Base-by-base conservation (phyloP, 2,797 vertebrate genomes). In the Odontamblyopus lacepedii region DNA sequence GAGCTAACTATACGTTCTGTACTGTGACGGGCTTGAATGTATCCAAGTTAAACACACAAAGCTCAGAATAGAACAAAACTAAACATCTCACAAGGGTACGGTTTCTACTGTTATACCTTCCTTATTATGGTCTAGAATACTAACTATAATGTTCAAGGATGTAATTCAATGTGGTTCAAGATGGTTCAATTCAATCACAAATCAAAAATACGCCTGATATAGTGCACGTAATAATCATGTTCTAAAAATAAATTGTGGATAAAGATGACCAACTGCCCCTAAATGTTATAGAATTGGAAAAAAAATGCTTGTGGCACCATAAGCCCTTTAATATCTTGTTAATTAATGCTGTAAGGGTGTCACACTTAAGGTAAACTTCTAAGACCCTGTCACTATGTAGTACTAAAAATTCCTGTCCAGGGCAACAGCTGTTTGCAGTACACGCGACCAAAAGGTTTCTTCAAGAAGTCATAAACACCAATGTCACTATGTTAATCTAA, bases 401-500 rank as follows among this genome's bases (percentile, higher is more conserved):
- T 72, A 32, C 50, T 63, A 57, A 64, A 3, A 75, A 78, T 83
- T 80, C 70, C 48, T 63, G 73, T 73, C 75, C 73, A 63, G 66
- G 55, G 30, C 35, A 73, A 69, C 79, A 84, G 74, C 84, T 85
- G 75, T 84, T 86, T 69, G 68, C 61, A 55, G 77, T 48, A 32
- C 16, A 19, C 63, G 11, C 78, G 77, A 83, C 85, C 69, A 82
- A 72, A 79, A 64, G 18, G 41, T 63, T 70, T 72, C 72, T 64
- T 71, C 62, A 67, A 27, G 18, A 78, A 85, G 81, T 81, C 78
- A 77, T 78, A 70, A 80, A 66, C 64, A 56, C 77, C 77, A 71
- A 75, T 74, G 82, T 82, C 75, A 82, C 66, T 12, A 80, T 50
- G 75, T 69, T 86, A 81, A 91, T 85, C 83, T 76, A 83, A 85